phyloP scores from a whole-genome alignment of 2,888 invertebrate species.

The Leptarthrus brevirostris region DNA sequence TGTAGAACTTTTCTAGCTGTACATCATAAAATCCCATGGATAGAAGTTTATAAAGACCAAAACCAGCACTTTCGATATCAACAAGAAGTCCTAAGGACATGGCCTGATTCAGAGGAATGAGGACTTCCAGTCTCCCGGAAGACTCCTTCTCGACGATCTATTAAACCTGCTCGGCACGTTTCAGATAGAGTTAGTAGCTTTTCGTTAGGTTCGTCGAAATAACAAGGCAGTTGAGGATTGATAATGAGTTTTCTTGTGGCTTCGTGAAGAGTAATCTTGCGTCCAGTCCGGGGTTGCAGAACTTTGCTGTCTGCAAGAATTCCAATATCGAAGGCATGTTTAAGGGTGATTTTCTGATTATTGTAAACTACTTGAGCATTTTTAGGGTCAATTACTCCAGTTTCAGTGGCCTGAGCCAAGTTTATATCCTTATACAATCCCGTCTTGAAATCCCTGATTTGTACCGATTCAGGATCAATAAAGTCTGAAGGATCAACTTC shows the following conservation, averaged over 20 bases:
- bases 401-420: conserved; percentile 81
- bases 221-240: conserved; percentile 83
- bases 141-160: conserved; percentile 82
- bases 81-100: conserved; percentile 82
- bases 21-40: conserved; percentile 82
- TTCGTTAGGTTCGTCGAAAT: conserved; percentile 81
- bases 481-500: conserved; percentile 85
- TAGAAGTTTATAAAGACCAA: conserved; percentile 82
- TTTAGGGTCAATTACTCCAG: conserved; percentile 78
- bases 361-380: conserved; percentile 74
- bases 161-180: conserved; percentile 82
- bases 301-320: conserved; percentile 84
- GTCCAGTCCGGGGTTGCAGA: conserved; percentile 81
- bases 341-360: conserved; percentile 76
- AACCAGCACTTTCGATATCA: conserved; percentile 86
- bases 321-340: conserved; percentile 83
- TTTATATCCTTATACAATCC: conserved; percentile 83
- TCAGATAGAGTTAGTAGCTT: conserved; percentile 80
- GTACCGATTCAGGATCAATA: conserved; percentile 85
- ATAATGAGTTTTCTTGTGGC: conserved; percentile 83
- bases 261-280: conserved; percentile 84
- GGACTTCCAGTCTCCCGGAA: conserved; percentile 79
- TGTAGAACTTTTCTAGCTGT: conserved; percentile 77
- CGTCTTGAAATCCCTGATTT: conserved; percentile 80
- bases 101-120: conserved; percentile 78